Conservation (phyloP, 2,888 invertebrate genomes). For the Punctoribates punctum region DNA sequence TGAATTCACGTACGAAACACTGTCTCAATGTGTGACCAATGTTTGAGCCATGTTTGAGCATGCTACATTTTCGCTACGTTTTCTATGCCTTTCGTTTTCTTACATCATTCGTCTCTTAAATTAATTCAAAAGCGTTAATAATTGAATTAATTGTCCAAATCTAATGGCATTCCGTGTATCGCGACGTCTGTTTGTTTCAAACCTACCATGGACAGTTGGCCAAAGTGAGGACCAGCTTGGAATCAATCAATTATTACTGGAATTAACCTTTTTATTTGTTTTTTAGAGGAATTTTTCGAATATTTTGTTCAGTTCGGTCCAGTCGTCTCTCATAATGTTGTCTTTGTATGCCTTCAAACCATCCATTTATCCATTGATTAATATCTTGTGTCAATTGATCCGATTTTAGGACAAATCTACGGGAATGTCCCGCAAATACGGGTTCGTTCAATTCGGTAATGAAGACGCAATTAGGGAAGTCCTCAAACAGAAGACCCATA, state of each 20-base stretch:
- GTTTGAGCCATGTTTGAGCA: too few species aligned
- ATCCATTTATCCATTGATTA: neutral
- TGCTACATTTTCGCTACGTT: too few species aligned
- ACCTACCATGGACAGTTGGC: constrained; percentile 1
- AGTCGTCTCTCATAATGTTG: neutral
- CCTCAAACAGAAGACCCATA: neutral
- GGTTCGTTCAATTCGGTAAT: constrained; percentile 27
- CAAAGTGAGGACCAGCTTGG: neutral
- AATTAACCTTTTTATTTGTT: neutral
- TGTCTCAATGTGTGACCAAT: too few species aligned
- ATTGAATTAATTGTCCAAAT: neutral
- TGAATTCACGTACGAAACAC: too few species aligned
- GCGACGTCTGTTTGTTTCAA: neutral
- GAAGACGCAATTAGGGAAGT: constrained; percentile 1
- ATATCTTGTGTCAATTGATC: neutral
- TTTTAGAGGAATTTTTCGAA: neutral
- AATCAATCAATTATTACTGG: neutral
- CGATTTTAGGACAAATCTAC: neutral
- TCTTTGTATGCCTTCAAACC: constrained; percentile 7
- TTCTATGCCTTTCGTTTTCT: too few species aligned
- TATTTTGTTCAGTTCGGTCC: constrained; percentile 4
- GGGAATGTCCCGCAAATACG: neutral
- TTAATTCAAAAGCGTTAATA: too few species aligned
- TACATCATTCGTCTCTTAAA: too few species aligned
- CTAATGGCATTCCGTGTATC: neutral